These are phyloP conservation scores for Heteromyza rotundicornis DNA, from an alignment of 2,888 invertebrate genomes.

Conservation along the genomic window DNA sequence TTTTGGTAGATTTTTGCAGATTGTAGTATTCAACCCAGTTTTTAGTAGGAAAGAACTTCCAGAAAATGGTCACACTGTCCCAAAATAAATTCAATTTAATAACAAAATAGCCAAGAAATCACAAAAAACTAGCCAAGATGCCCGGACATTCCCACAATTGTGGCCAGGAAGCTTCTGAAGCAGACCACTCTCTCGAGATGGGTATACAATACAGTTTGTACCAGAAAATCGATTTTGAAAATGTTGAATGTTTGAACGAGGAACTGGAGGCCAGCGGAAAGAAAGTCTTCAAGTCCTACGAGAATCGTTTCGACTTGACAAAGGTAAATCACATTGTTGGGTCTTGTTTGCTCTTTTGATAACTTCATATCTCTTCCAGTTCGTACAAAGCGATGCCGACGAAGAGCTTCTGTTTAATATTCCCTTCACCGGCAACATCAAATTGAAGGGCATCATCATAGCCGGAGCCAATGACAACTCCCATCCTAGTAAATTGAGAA, in stretches of 20 bases:
- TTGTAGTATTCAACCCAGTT: no score
- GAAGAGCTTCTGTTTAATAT: conserved; percentile 96
- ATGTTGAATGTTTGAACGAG: conserved; percentile 92
- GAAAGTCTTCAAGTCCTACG: conserved; percentile 91
- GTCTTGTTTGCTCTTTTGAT: no score
- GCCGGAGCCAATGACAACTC: conserved; percentile 86
- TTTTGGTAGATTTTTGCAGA: no score
- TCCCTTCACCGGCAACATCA: conserved; percentile 95
- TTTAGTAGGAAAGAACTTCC: no score
- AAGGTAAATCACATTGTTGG: conserved; percentile 68
- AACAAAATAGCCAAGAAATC: no score
- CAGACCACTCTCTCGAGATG: conserved; percentile 59
- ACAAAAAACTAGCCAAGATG: no score
- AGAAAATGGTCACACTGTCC: no score
- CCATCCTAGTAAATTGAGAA: conserved; percentile 84
- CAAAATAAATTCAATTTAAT: no score
- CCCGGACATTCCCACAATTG: conserved; percentile 60
- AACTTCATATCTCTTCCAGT: conserved; percentile 65
- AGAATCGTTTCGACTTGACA: conserved; percentile 77
- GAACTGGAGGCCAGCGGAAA: conserved; percentile 83
- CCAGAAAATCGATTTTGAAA: conserved; percentile 85
- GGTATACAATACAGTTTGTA: conserved; percentile 72
- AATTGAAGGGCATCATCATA: conserved; percentile 91
- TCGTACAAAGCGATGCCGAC: conserved; percentile 95
- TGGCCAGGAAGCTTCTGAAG: conserved; percentile 58